Evolutionary conservation across 2,113 vertebrate genomes (phyloP), one percentile per base, ranked within the genome.

Genomic region (Sialia sialis): DNA sequence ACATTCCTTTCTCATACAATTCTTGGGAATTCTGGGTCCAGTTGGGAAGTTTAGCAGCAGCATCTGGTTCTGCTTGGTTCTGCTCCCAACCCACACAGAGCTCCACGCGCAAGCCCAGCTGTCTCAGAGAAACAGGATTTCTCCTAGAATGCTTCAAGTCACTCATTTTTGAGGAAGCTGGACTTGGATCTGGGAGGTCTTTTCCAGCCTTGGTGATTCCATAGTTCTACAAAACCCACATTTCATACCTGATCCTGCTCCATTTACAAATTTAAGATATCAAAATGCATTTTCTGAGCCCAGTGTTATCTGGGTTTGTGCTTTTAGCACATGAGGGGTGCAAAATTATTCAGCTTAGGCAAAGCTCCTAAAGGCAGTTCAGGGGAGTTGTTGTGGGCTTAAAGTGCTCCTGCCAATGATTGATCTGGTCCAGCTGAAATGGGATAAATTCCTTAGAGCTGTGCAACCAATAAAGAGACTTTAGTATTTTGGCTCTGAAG

Each of bases 371-470:
- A 82, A 72, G 16, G 17, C 41, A 49, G 48, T 14, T 48, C 46
- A 62, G 62, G 34, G 60, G 29, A 41, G 1, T 9, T 5, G 12
- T 39, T 39, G 39, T 58, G 60, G 60, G 32, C 46, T 66, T 46
- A 6, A 43, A 55, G 44, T 15, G 11, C 22, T 21, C 0, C 0
- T 81, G 49, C 22, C 64, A 60, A 0, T 25, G 49, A 44, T n/a
- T 90, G 21, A 39, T 58, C 21, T 68, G 38, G 21, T 63, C 64
- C n/a, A 41, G 32, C 41, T 70, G 41, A 22, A 16, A 23, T 0
- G 23, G 41, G 52, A 14, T 23, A n/a, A 56, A 55, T 25, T 51
- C 55, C 49, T 54, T 41, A 44, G 36, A 55, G 43, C 25, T 49
- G 13, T 52, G 19, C 59, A 73, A 36, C 17, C 44, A 32, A 3